phyloP scores from a whole-genome alignment of 2,888 invertebrate genomes.

The Iselma pallidipennis region DNA sequence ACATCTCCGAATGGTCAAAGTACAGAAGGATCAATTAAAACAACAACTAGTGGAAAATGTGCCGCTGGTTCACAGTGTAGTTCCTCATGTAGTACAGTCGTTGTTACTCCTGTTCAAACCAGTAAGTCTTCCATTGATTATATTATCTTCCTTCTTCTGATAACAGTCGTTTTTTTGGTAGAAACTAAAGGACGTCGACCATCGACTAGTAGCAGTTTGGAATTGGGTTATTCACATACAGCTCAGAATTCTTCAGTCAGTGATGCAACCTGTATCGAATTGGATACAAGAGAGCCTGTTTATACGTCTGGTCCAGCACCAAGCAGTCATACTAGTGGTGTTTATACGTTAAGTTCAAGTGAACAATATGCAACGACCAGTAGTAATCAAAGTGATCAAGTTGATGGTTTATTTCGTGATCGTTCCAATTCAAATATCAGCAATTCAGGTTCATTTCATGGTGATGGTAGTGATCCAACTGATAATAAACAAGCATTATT shows the following conservation, averaged over 20 bases:
- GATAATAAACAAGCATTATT: slow-evolving; percentile 75
- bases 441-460: slow-evolving; percentile 78
- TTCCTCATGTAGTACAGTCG: slow-evolving; percentile 86
- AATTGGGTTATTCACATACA: slow-evolving; percentile 83
- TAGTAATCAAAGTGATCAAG: slow-evolving; percentile 48
- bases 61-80: slow-evolving; percentile 82
- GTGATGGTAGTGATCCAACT: slow-evolving; percentile 88
- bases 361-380: slow-evolving; percentile 55
- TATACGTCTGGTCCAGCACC: slow-evolving; percentile 66
- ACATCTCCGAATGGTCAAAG: background rate
- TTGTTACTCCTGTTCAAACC: slow-evolving; percentile 63
- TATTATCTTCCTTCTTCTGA: background rate
- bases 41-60: slow-evolving; percentile 62
- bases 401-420: slow-evolving; percentile 63
- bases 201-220: slow-evolving; percentile 80
- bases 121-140: slow-evolving; percentile 44
- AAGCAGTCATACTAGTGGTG: slow-evolving; percentile 83
- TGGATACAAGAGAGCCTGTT: slow-evolving; percentile 60
- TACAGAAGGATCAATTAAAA: slow-evolving; percentile 51
- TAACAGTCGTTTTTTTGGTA: slow-evolving; percentile 32
- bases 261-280: slow-evolving; percentile 71
- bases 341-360: slow-evolving; percentile 78
- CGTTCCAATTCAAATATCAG: slow-evolving; percentile 80
- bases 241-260: slow-evolving; percentile 82
- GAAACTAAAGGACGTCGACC: slow-evolving; percentile 63